Evolutionary conservation across 2,113 vertebrate genomes (phyloP).

Genomic region (Cyanoderma ruficeps): DNA sequence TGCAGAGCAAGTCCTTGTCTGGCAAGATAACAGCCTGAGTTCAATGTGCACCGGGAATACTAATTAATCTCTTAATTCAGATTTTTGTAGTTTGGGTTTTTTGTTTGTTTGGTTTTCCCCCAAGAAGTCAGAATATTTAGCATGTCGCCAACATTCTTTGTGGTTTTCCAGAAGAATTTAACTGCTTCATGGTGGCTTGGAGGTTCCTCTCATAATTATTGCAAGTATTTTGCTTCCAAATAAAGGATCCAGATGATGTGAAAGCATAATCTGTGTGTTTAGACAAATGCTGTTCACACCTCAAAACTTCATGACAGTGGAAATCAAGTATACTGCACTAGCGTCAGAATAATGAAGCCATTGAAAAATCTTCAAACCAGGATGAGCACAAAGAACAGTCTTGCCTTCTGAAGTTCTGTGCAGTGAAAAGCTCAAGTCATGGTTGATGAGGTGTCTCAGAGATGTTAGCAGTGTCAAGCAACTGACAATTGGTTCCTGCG

Average conservation of each 20-base stretch:
- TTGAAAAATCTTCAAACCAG: conserved; percentile 21
- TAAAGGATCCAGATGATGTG: neutral
- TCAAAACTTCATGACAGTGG: neutral
- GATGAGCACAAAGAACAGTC: conserved; percentile 25
- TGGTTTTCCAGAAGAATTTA: conserved; percentile 39
- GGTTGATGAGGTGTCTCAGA: conserved; percentile 29
- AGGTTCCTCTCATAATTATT: neutral
- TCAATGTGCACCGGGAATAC: neutral
- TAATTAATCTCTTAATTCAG: conserved; percentile 30
- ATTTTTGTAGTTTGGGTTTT: neutral
- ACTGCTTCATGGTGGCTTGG: neutral
- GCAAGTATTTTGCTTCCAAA: neutral
- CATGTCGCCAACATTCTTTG: neutral
- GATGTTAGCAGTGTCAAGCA: conserved; percentile 8
- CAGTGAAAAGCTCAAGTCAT: neutral
- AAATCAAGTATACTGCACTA: neutral
- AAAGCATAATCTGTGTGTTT: neutral
- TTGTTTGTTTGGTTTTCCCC: neutral
- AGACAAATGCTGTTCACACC: neutral
- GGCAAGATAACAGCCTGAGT: conserved; percentile 43
- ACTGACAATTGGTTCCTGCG: conserved; percentile 18
- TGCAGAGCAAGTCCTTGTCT: neutral
- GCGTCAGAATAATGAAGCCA: conserved; percentile 10
- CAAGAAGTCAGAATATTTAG: conserved; percentile 1
- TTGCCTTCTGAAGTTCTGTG: neutral